Percentiles rank a stretch among this genome's conserved stretches.
Conservation (phyloP, 2,888 invertebrate species). For the Eupithecia exiguata region DNA sequence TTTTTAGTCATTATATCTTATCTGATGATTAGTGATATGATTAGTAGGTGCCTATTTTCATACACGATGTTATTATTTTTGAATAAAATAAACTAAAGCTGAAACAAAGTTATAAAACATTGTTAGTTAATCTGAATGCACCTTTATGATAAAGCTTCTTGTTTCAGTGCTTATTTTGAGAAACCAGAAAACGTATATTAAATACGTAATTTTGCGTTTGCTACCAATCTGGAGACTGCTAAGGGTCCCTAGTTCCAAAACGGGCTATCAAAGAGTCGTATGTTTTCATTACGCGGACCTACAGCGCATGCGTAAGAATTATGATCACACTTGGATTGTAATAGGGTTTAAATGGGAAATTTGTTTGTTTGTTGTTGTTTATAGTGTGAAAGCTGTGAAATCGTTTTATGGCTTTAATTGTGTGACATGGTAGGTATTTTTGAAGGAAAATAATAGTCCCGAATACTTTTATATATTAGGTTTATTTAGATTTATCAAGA, state of each 20-base stretch:
- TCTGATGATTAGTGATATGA: too few species aligned
- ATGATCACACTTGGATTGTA: conserved; percentile 39
- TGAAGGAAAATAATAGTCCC: too few species aligned
- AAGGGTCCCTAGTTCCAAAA: conserved; percentile 70
- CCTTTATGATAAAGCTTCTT: background rate
- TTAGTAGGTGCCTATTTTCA: too few species aligned
- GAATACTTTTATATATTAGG: too few species aligned
- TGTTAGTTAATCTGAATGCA: too few species aligned
- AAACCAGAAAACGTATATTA: conserved; percentile 46
- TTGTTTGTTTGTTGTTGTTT: conserved; percentile 38
- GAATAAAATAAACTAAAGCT: too few species aligned
- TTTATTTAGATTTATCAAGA: too few species aligned
- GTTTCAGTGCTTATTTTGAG: conserved; percentile 9
- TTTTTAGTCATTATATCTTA: too few species aligned
- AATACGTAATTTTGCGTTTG: conserved; percentile 61
- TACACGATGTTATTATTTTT: too few species aligned
- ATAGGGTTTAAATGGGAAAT: conserved; percentile 39
- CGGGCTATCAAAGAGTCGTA: conserved; percentile 80
- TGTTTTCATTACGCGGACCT: conserved; percentile 72
- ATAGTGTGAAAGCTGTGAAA: conserved; percentile 22
- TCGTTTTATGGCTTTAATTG: conserved; percentile 1
- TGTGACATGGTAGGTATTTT: background rate
- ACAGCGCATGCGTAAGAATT: conserved; percentile 51
- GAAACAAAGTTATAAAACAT: too few species aligned
- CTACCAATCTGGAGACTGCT: conserved; percentile 64